Evolutionary conservation across 2,113 vertebrate species (phyloP).

Genomic region (Drymodes brunneopygia): DNA sequence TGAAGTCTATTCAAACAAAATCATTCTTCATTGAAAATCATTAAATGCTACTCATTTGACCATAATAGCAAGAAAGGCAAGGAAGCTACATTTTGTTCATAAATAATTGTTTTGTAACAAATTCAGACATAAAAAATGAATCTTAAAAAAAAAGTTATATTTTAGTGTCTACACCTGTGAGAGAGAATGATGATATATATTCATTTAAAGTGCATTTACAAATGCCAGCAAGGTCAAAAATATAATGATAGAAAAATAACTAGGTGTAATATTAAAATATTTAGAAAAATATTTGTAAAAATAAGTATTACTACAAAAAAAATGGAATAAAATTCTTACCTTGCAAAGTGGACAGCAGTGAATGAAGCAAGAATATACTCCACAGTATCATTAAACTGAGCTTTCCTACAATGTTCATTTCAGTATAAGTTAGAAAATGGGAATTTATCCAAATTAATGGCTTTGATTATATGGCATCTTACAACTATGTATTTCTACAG

Average conservation of each 20-base stretch:
- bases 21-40: background rate
- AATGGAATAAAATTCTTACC: conserved; percentile 76
- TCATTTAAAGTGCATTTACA: background rate
- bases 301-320: background rate
- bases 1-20: background rate
- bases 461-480: conserved; percentile 83
- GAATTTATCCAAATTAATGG: conserved; percentile 60
- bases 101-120: background rate
- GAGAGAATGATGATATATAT: background rate
- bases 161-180: background rate
- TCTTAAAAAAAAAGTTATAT: background rate
- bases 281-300: background rate
- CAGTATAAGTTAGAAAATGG: conserved; percentile 76
- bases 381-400: conserved; percentile 87
- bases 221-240: background rate
- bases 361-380: conserved; percentile 79
- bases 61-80: background rate
- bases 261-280: background rate
- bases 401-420: conserved; percentile 92
- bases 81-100: background rate
- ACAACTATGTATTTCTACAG: background rate
- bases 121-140: background rate
- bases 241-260: background rate
- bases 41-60: background rate
- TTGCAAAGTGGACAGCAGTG: conserved; percentile 81